Percentiles rank a stretch among this genome's conserved stretches.
phyloP scores from a whole-genome alignment of 2,797 vertebrate genomes.

The Hephaestus fuliginosus region DNA sequence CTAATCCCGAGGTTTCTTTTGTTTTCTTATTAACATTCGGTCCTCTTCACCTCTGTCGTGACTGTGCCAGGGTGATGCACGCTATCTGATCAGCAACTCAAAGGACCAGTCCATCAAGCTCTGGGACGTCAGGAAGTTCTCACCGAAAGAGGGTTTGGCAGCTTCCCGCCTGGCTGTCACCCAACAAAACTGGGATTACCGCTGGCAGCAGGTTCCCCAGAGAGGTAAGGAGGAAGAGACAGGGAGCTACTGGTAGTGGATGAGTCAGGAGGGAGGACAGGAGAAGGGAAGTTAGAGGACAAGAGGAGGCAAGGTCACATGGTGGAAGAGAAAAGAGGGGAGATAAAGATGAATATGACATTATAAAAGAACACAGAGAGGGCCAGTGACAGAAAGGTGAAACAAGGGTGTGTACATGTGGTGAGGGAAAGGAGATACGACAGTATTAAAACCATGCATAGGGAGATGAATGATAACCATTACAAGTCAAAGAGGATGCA shows the following conservation, averaged over 20 bases:
- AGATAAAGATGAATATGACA: constrained; percentile 14
- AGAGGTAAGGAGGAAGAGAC: constrained; percentile 84
- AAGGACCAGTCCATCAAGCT: constrained; percentile 98
- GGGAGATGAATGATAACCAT: constrained; percentile 33
- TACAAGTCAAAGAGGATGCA: constrained; percentile 20
- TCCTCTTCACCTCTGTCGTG: neutral
- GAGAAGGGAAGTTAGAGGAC: neutral
- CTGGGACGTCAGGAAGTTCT: constrained; percentile 94
- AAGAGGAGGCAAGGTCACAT: constrained; percentile 21
- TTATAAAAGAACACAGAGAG: constrained; percentile 3
- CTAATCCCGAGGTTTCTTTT: neutral
- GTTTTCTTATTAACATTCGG: neutral
- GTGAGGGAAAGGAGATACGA: neutral
- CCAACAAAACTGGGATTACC: constrained; percentile 96
- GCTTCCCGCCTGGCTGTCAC: constrained; percentile 93
- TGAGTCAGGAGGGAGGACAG: constrained; percentile 16
- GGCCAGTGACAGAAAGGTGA: constrained; percentile 33
- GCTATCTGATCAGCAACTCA: constrained; percentile 95
- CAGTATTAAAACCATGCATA: constrained; percentile 6
- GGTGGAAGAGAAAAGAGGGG: constrained; percentile 1
- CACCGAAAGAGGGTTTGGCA: constrained; percentile 91
- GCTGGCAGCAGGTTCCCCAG: constrained; percentile 95
- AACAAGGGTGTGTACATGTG: neutral
- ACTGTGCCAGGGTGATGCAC: constrained; percentile 89
- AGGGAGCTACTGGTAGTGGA: neutral